phyloP scores from a whole-genome alignment of 2,797 vertebrate genomes.

The Notoglanidium macrostoma region DNA sequence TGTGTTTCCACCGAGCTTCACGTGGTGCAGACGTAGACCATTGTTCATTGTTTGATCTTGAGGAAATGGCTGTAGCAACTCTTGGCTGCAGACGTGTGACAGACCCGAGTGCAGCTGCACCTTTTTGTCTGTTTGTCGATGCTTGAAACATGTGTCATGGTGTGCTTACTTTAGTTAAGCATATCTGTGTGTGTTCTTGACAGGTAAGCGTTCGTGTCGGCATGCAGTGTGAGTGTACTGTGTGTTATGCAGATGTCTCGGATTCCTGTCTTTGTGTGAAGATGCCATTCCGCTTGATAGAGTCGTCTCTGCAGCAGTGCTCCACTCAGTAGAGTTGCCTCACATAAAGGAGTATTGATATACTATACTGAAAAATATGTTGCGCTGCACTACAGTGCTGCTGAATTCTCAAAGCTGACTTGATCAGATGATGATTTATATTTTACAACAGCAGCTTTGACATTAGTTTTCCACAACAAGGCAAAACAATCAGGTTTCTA shows the following conservation, averaged over 20 bases:
- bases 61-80: conserved; percentile 66
- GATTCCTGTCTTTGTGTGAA: conserved; percentile 77
- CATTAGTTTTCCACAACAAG: not conserved
- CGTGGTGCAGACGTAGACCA: conserved; percentile 66
- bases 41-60: conserved; percentile 74
- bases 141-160: conserved; percentile 35
- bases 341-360: not conserved
- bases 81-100: conserved; percentile 61
- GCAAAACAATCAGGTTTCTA: not conserved
- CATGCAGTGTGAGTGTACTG: conserved; percentile 1
- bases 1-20: conserved; percentile 59
- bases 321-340: not conserved
- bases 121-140: conserved; percentile 39
- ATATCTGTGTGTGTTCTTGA: conserved; percentile 21
- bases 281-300: conserved; percentile 79
- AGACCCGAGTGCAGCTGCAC: conserved; percentile 55
- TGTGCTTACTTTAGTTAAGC: conserved; percentile 37
- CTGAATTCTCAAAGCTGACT: not conserved
- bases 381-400: not conserved
- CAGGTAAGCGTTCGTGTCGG: not conserved
- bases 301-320: conserved; percentile 56
- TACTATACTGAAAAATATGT: not conserved
- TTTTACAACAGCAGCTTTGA: not conserved
- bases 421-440: not conserved
- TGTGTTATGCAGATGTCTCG: conserved; percentile 64